A percentile compares a stretch with the other conserved stretches of the same genome.
These are phyloP conservation scores for Hemiprocne comata DNA, from an alignment of 2,113 vertebrate species.

Conservation along the genomic window DNA sequence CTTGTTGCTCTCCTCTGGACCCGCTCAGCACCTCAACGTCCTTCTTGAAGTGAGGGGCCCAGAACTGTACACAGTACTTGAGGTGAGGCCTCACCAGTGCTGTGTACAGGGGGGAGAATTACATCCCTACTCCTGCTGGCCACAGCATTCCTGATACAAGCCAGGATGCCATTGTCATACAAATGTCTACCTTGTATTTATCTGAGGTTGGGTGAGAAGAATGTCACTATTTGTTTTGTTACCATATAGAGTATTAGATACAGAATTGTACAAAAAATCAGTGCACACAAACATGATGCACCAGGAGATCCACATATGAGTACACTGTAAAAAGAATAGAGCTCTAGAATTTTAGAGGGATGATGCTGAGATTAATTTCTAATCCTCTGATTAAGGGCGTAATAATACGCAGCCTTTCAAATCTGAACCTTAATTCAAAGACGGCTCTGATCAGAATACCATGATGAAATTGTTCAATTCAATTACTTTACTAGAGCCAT, in stretches of 20 bases:
- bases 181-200: neutral
- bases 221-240: neutral
- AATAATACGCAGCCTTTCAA: neutral
- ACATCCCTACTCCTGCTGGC: too few species aligned
- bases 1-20: too few species aligned
- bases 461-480: neutral
- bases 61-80: too few species aligned
- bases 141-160: too few species aligned
- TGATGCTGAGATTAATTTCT: neutral
- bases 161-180: too few species aligned
- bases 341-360: neutral
- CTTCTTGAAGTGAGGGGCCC: too few species aligned
- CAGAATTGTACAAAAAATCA: neutral
- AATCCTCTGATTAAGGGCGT: neutral
- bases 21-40: too few species aligned
- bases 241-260: neutral
- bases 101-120: too few species aligned
- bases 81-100: too few species aligned
- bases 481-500: neutral
- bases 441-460: neutral
- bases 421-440: neutral
- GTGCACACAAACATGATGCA: accelerated
- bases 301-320: neutral
- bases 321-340: neutral
- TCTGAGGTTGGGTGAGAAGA: neutral